Base-by-base conservation (phyloP, 2,797 vertebrate species). In the Cryptoprocta ferox region DNA sequence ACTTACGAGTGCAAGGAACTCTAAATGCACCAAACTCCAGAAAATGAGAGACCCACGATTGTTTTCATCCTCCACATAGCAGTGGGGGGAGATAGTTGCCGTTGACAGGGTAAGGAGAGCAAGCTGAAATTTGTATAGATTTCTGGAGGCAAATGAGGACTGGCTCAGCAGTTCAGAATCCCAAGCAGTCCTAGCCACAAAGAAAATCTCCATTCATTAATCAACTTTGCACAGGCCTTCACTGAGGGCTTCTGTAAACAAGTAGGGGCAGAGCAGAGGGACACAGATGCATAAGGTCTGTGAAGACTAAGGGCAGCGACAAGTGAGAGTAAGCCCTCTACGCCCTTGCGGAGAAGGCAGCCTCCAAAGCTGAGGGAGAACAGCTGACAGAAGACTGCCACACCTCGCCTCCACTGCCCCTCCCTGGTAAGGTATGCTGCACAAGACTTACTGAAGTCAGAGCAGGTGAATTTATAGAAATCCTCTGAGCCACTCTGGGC, bases 21-120 rank as follows among this genome's bases (percentile, higher is more conserved):
- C 59, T 79, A 97, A 65, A 81, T 21, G 45, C 83, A 79, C 56
- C 89, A n/a, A 63, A 79, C 73, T 70, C 50, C 39, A 82, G 48
- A 91, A 91, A 92, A 95, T 63, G 28, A 85, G 45, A 95, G n/a
- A 61, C 7, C 28, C 28, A 56, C 18, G 48, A 19, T 0, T 50
- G 6, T 66, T 95, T 85, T 79, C 76, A 71, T 39, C 42, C 70
- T 56, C 42, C 30, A 81, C 6, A 48, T 1, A 39, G 48, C 11
- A 7, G 5, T 14, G 4, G 16, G 37, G 35, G 26, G 12, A 81
- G 16, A 76, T 71, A 81, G 32, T 6, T 80, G 48, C 59, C 16
- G 3, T 0, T 37, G 21, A 91, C 12, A 53, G 37, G 9, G 7
- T 56, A 65, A 48, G 53, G n/a, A 90, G 35, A 90, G 45, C 5